phyloP scores from a whole-genome alignment of 2,113 vertebrate species.

The Tachysurus vachellii region DNA sequence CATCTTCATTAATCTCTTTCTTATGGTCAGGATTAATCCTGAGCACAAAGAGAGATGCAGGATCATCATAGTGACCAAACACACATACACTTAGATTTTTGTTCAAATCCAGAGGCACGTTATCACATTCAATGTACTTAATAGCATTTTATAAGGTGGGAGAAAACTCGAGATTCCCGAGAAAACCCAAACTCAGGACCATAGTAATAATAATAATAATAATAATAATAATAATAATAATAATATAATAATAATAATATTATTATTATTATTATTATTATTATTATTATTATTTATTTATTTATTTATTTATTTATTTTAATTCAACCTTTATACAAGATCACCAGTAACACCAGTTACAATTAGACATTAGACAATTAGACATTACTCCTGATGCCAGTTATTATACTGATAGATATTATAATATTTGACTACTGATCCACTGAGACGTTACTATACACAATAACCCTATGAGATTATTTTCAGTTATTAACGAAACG shows the following conservation, averaged over 20 bases:
- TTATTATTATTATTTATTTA: background rate
- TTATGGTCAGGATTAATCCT: background rate
- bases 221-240: background rate
- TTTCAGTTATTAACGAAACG: background rate
- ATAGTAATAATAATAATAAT: background rate
- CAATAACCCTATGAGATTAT: background rate
- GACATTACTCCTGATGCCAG: background rate
- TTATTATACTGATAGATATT: background rate
- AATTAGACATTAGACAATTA: background rate
- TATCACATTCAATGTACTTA: background rate
- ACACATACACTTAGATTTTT: background rate
- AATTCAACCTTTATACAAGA: background rate
- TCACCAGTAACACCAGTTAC: background rate
- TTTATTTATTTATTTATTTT: too few relatives aligned
- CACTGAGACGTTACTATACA: background rate
- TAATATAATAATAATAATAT: background rate
- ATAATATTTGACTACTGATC: background rate
- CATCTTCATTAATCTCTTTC: background rate
- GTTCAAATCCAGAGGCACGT: background rate
- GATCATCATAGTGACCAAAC: background rate
- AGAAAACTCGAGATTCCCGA: background rate
- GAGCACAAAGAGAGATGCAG: background rate
- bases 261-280: background rate
- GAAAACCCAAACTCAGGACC: background rate
- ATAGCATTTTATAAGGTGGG: background rate